These are phyloP conservation scores for Stylophora pistillata DNA, from an alignment of 64 coral and sea anemone genomes.

Conservation along the genomic window DNA sequence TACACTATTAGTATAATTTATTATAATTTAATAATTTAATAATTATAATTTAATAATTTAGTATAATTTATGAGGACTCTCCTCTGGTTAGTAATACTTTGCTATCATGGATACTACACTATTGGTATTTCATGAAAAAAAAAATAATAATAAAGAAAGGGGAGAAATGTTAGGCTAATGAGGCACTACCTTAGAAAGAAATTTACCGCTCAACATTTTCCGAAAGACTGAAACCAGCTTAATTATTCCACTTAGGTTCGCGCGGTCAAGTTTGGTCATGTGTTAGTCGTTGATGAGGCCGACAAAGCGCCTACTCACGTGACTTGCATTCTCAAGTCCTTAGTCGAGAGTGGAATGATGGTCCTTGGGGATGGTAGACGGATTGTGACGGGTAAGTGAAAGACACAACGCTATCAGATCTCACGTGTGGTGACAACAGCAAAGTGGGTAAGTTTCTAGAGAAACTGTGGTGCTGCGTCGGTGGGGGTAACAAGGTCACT, in stretches of 20 bases:
- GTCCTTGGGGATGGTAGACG: conserved; percentile 94
- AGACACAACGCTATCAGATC: neutral
- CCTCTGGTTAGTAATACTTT: conserved; percentile 67
- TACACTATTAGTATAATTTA: neutral
- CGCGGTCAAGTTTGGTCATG: conserved; percentile 95
- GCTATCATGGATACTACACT: neutral
- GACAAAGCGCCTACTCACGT: conserved; percentile 97
- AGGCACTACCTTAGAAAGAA: too few species aligned
- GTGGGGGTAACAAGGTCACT: too few species aligned
- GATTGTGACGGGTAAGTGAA: conserved; percentile 78
- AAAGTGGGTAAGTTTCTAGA: too few species aligned
- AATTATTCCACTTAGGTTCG: conserved; percentile 57
- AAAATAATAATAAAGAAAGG: neutral
- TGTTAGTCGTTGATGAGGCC: conserved; percentile 94
- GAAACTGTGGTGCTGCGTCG: too few species aligned
- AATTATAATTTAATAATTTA: too few species aligned
- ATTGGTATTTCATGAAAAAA: neutral
- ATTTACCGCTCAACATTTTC: too few species aligned
- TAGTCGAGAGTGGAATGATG: conserved; percentile 97
- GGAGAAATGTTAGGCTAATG: too few species aligned
- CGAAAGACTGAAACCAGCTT: neutral
- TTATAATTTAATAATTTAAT: too few species aligned
- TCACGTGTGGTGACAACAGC: too few species aligned
- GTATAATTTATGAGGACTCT: conserved; percentile 99
- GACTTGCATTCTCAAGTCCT: conserved; percentile 93